These are phyloP conservation scores for Deilephila elpenor DNA, from an alignment of 2,888 invertebrate species.

Conservation along the genomic window DNA sequence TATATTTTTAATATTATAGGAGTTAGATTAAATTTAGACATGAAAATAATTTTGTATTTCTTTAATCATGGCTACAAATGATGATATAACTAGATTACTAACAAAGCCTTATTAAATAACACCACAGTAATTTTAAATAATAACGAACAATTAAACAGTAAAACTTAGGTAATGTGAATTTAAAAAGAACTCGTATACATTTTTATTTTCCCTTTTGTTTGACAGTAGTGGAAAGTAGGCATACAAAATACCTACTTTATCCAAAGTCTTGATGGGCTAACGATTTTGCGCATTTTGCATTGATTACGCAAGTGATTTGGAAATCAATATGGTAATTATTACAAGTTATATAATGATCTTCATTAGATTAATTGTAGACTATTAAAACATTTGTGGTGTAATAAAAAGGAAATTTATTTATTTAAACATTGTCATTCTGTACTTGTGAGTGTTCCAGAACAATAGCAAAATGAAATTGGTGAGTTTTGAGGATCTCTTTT, in stretches of 20 bases:
- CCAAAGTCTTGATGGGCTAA: background rate
- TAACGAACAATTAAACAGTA: too few relatives aligned
- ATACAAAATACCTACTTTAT: background rate
- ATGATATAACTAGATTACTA: too few relatives aligned
- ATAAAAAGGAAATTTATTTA: constrained; percentile 1
- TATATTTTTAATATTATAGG: too few relatives aligned
- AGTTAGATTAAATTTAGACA: too few relatives aligned
- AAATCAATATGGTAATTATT: background rate
- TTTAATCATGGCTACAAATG: too few relatives aligned
- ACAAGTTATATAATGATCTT: constrained; percentile 6
- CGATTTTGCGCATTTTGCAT: background rate
- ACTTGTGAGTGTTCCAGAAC: background rate
- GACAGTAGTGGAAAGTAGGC: background rate
- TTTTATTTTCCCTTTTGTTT: background rate
- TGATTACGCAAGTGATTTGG: constrained; percentile 9
- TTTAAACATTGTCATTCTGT: background rate
- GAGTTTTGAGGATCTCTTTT: too few relatives aligned
- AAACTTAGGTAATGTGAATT: too few relatives aligned
- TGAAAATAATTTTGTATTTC: too few relatives aligned
- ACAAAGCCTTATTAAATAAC: too few relatives aligned
- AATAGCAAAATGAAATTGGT: constrained; percentile 55
- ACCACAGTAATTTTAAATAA: too few relatives aligned
- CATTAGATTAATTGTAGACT: constrained; percentile 7
- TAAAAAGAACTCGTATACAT: too few relatives aligned
- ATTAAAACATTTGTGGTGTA: background rate